Base-by-base conservation (phyloP, 1,140 invertebrate genomes). In the Eufriesea mexicana region DNA sequence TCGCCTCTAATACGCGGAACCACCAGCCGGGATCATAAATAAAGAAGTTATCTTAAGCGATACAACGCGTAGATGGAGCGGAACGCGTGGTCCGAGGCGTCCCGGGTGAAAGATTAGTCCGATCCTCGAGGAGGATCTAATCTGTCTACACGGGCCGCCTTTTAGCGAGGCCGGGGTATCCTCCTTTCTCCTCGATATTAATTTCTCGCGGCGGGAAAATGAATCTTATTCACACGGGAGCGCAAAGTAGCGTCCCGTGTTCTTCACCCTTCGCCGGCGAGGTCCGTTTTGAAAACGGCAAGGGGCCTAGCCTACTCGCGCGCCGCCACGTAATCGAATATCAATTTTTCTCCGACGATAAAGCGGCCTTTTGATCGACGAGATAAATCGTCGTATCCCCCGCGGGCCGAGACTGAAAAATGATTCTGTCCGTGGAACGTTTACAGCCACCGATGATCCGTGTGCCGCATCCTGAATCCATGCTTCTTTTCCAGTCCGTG, bases 111-210 rank as follows among this genome's bases (percentile, higher is more conserved):
- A 73, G 73, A 76, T 72, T 76, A 76, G 55, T 55, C 66, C 81
- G 71, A 72, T 66, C 80, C 83, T 67, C 71, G 68, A 74, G 86
- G 61, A 84, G 84, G 72, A 45, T 88, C 86, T 92, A 90, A 92
- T 92, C 87, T 87, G 71, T 68, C 84, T 86, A 91, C 90, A 91
- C 74, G 87, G 83, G 47, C 72, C 82, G 54, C 78, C 89, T 91
- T 90, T 91, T 90, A 91, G 85, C 84, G 83, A 54, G 86, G 64
- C 66, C 25, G 10, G 16, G 45, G 49, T 25, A 18, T 45, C 1
- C 49, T 51, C 12, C 28, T 18, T 35, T 18, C 54, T 0, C 12
- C 70, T 54, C 75, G 72, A 87, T 85, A 82, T 80, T 79, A 62
- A 79, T 71, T 47, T 45, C 28, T 25, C 45, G 57, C 55, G 14